Percentiles rank a stretch among this genome's conserved stretches.
Conservation (phyloP, 2,113 vertebrate genomes). For the Synodontis membranacea region DNA sequence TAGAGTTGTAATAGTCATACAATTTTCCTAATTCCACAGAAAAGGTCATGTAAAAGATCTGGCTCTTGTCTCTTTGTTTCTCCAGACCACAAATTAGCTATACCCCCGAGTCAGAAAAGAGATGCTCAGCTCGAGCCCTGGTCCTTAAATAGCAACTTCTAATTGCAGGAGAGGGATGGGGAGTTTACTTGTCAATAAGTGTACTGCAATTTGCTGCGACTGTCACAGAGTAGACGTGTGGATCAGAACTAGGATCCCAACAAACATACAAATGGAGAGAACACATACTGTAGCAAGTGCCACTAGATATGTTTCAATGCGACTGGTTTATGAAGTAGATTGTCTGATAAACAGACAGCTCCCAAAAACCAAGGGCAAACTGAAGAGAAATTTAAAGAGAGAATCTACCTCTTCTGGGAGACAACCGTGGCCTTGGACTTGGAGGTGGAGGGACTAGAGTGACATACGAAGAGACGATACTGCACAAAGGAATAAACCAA, state of each 20-base stretch:
- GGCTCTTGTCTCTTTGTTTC: background rate
- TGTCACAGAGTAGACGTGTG: background rate
- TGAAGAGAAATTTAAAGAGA: background rate
- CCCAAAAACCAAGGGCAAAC: no score
- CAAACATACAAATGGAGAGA: background rate
- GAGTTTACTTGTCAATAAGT: background rate
- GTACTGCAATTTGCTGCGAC: background rate
- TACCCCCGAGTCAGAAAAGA: background rate
- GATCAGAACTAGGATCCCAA: background rate
- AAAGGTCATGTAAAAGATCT: background rate
- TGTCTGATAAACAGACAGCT: background rate
- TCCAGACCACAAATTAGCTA: background rate
- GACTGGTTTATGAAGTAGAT: background rate
- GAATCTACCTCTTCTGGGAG: background rate
- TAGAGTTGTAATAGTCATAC: background rate
- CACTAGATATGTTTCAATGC: background rate
- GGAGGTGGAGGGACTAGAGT: background rate
- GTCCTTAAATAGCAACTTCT: background rate
- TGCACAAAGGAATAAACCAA: background rate
- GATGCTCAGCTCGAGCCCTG: background rate
- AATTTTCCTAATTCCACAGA: background rate
- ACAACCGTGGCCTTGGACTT: background rate
- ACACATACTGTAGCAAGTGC: background rate
- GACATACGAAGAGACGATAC: background rate
- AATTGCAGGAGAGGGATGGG: background rate